Percentiles rank a stretch among this genome's conserved stretches.
Evolutionary conservation across 2,888 invertebrate genomes (phyloP).

Genomic region (Nesidiocoris tenuis): DNA sequence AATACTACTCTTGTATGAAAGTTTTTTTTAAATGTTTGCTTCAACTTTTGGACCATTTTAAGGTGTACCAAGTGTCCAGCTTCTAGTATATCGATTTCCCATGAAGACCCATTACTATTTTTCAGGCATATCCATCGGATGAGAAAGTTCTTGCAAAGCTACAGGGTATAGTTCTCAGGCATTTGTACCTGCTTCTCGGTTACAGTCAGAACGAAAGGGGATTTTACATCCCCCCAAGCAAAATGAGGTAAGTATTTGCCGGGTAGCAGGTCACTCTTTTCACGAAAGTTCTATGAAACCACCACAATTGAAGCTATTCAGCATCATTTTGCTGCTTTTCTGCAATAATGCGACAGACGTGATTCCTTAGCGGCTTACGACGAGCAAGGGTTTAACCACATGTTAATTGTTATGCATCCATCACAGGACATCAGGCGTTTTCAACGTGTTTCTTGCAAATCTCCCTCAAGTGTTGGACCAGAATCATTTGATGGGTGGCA

Average conservation of each 20-base stretch:
- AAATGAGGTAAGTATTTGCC: slow-evolving; percentile 64
- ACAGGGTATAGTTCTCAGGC: slow-evolving; percentile 84
- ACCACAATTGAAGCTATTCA: no score
- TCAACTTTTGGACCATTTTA: no score
- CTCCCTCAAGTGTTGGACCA: slow-evolving; percentile 92
- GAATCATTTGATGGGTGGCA: slow-evolving; percentile 90
- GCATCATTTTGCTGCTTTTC: no score
- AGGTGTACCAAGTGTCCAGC: no score
- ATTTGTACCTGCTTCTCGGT: slow-evolving; percentile 87
- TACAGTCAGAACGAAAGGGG: slow-evolving; percentile 88
- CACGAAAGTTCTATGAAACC: background rate
- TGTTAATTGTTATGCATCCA: no score
- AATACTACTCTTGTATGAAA: background rate
- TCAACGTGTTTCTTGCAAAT: slow-evolving; percentile 92
- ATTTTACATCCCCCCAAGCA: slow-evolving; percentile 86
- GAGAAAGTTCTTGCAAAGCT: slow-evolving; percentile 77
- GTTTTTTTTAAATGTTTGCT: no score
- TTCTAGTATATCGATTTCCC: no score
- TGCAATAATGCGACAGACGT: no score
- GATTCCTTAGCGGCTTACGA: no score
- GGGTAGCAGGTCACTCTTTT: background rate
- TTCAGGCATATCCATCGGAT: slow-evolving; percentile 76
- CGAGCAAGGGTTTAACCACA: no score
- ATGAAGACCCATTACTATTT: no score
- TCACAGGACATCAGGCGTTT: slow-evolving; percentile 82